Conservation (phyloP, 1,140 invertebrate genomes). For the Lepidostoma basale region DNA sequence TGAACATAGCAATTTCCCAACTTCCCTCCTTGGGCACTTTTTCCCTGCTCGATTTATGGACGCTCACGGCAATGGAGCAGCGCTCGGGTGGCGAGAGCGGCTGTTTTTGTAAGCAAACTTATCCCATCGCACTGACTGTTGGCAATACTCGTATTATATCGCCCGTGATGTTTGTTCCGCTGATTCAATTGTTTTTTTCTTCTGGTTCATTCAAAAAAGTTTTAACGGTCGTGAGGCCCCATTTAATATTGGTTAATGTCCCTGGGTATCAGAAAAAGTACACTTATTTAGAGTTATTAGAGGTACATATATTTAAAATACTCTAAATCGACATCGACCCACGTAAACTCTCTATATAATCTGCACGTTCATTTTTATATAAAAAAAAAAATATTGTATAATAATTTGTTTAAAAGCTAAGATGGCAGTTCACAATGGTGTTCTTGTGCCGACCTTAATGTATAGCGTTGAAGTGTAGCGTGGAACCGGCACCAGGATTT, state of each 20-base stretch:
- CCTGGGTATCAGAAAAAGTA: no score
- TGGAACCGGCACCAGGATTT: no score
- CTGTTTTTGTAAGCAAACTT: constrained; percentile 26
- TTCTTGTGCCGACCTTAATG: no score
- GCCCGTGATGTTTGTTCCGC: constrained; percentile 18
- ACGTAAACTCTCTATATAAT: no score
- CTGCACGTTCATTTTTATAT: no score
- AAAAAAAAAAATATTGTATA: no score
- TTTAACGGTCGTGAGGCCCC: neutral
- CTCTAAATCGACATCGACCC: no score
- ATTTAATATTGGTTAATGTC: neutral
- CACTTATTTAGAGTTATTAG: no score
- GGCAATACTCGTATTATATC: constrained; percentile 9
- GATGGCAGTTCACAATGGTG: no score
- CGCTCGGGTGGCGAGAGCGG: neutral
- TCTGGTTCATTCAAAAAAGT: neutral
- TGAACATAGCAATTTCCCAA: constrained; percentile 42
- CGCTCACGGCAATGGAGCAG: constrained; percentile 29
- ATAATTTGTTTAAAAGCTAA: no score
- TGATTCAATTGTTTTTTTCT: constrained; percentile 9
- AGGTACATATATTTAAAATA: no score
- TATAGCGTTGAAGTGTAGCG: no score
- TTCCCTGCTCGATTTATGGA: constrained; percentile 34
- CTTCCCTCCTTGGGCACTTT: constrained; percentile 33
- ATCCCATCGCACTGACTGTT: constrained; percentile 21